These are phyloP conservation scores for Psammodynastes pulverulentus DNA, from an alignment of 2,113 vertebrate species.

Conservation along the genomic window DNA sequence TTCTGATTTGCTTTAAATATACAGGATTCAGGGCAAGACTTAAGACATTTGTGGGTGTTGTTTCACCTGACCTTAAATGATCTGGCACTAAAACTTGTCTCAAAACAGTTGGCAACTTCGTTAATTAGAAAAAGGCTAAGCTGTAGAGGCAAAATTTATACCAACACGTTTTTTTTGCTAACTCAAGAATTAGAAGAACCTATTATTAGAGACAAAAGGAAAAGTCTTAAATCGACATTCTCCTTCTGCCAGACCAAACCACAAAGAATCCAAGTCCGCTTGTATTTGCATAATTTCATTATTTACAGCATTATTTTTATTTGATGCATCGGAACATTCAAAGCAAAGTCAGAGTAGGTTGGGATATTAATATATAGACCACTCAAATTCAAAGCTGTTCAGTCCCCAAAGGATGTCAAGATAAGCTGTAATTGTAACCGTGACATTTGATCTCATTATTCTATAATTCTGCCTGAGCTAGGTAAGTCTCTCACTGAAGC, in stretches of 20 bases:
- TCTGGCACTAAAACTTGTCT: background rate
- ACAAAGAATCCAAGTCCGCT: background rate
- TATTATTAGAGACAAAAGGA: background rate
- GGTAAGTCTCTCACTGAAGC: constrained; percentile 19
- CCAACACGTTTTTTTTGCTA: background rate
- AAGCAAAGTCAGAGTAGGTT: background rate
- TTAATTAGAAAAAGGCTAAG: background rate
- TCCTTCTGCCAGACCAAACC: background rate
- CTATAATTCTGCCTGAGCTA: constrained; percentile 22
- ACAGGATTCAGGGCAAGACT: background rate
- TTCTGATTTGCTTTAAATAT: background rate
- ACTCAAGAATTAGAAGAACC: background rate
- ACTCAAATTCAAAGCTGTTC: constrained; percentile 29
- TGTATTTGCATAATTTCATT: background rate
- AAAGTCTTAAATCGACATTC: background rate
- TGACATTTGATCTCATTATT: constrained; percentile 31
- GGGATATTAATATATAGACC: background rate
- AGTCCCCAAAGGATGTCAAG: constrained; percentile 3
- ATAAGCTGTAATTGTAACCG: constrained; percentile 7
- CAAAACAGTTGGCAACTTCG: background rate
- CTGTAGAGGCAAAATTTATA: background rate
- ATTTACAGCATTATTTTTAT: background rate
- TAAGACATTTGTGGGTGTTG: background rate
- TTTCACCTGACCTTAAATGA: background rate
- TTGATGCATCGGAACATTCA: too few relatives aligned